Conservation (phyloP, 2,888 invertebrate species). For the Leptinotarsa peninsularis region DNA sequence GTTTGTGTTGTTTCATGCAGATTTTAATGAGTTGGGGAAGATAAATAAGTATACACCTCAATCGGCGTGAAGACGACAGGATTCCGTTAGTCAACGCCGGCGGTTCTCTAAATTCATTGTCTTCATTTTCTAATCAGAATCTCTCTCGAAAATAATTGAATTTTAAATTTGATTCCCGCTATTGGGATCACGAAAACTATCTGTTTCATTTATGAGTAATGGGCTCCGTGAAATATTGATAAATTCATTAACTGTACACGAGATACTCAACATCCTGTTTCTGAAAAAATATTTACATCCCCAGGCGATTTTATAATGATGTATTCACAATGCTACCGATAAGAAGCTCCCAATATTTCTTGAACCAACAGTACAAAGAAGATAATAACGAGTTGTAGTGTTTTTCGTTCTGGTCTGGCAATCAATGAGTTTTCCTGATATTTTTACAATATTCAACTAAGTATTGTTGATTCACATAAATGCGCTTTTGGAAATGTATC, state of each 20-base stretch:
- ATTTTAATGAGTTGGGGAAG: slow-evolving; percentile 52
- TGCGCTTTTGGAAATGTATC: too few relatives aligned
- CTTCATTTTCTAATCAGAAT: background rate
- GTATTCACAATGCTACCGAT: background rate
- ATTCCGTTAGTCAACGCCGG: slow-evolving; percentile 11
- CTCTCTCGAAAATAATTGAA: slow-evolving; percentile 1
- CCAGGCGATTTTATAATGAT: background rate
- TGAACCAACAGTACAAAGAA: background rate
- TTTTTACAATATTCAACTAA: too few relatives aligned
- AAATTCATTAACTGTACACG: background rate
- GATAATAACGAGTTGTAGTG: too few relatives aligned
- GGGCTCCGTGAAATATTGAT: background rate
- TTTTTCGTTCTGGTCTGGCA: too few relatives aligned
- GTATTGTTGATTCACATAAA: too few relatives aligned
- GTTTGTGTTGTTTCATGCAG: slow-evolving; percentile 47
- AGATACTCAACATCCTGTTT: background rate
- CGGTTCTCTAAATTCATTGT: slow-evolving; percentile 2
- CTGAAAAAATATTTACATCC: background rate
- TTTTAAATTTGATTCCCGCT: background rate
- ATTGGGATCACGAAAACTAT: background rate
- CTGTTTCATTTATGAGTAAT: background rate
- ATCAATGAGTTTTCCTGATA: too few relatives aligned
- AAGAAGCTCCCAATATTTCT: background rate
- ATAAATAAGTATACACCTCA: slow-evolving; percentile 39
- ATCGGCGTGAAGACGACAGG: slow-evolving; percentile 18